Conservation (phyloP, 2,113 vertebrate species). For the Mustela lutreola region DNA sequence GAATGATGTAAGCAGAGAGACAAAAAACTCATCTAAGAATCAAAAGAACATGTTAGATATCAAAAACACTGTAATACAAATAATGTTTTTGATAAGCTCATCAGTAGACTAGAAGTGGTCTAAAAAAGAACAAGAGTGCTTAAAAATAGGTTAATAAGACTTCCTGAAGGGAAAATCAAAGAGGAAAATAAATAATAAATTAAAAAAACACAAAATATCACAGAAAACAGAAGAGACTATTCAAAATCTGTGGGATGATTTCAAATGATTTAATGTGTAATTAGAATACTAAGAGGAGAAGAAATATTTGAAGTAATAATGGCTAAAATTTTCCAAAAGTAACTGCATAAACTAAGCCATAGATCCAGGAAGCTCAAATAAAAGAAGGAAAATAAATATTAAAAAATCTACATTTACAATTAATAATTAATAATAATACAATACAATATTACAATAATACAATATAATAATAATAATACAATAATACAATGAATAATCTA, state of each 20-base stretch:
- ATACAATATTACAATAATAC: no score
- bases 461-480: no score
- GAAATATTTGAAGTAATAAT: background rate
- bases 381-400: background rate
- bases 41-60: background rate
- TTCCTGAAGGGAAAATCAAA: background rate
- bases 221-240: background rate
- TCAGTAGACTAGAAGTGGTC: background rate
- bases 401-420: background rate
- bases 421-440: no score
- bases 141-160: background rate
- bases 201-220: background rate
- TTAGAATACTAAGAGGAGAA: background rate
- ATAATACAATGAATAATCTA: no score
- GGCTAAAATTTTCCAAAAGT: background rate
- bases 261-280: background rate
- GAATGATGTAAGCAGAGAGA: background rate
- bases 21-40: background rate
- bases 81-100: background rate
- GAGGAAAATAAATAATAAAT: background rate
- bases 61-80: background rate
- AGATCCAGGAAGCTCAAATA: background rate
- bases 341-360: background rate
- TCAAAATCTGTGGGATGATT: background rate
- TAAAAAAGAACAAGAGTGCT: background rate